Evolutionary conservation across 2,888 invertebrate species (phyloP).

Genomic region (Lumbricus terrestris): DNA sequence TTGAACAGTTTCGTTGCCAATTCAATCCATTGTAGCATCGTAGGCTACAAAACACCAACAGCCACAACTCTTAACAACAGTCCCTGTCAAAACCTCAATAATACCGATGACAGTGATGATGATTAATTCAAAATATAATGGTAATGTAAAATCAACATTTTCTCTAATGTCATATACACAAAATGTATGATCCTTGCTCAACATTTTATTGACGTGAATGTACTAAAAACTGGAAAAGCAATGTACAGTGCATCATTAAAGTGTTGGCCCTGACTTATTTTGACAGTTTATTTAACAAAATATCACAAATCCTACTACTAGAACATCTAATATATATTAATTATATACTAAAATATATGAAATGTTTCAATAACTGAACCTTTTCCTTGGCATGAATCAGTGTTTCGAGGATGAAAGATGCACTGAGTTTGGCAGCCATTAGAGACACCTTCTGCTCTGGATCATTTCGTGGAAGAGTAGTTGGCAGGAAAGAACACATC

Average conservation of each 20-base stretch:
- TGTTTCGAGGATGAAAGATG: conserved; percentile 92
- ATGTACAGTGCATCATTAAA: too few relatives aligned
- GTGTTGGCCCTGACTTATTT: background rate
- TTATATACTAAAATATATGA: too few relatives aligned
- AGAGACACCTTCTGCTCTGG: conserved; percentile 73
- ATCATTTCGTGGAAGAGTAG: conserved; percentile 72
- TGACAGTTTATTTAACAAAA: background rate
- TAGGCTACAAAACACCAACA: conserved; percentile 67
- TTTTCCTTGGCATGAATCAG: conserved; percentile 96
- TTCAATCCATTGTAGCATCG: conserved; percentile 95
- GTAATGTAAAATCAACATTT: background rate
- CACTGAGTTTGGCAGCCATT: conserved; percentile 71
- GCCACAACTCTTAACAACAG: background rate
- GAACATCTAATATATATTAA: background rate
- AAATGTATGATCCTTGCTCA: background rate
- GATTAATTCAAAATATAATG: too few relatives aligned
- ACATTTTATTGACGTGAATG: background rate
- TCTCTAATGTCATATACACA: background rate
- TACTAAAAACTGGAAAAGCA: too few relatives aligned
- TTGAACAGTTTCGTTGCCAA: conserved; percentile 90
- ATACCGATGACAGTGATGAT: background rate
- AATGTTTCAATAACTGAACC: conserved; percentile 61
- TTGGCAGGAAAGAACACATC: conserved; percentile 89
- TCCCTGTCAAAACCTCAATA: background rate
- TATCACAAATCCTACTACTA: background rate